Evolutionary conservation across 2,888 invertebrate genomes (phyloP).

Genomic region (Lysandra bellargus): DNA sequence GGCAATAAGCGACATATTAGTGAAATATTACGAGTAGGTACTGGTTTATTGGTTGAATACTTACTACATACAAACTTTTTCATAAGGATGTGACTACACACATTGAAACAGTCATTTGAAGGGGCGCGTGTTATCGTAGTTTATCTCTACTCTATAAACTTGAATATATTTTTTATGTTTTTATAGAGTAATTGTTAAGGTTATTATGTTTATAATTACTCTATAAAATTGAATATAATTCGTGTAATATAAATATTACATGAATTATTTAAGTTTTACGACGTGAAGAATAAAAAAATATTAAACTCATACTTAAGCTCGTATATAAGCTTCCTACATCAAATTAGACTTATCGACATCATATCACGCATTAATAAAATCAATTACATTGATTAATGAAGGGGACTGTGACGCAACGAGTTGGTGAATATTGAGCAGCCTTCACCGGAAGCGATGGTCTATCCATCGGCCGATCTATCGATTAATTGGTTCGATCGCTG

Average conservation of each 20-base stretch:
- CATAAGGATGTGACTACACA: too few species aligned
- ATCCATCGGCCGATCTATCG: conserved; percentile 73
- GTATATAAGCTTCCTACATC: not conserved
- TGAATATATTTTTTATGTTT: too few species aligned
- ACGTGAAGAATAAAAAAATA: not conserved
- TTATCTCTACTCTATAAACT: too few species aligned
- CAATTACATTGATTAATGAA: conserved; percentile 65
- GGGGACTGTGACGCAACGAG: conserved; percentile 56
- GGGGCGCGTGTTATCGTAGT: too few species aligned
- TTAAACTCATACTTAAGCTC: not conserved
- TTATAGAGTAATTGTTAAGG: too few species aligned
- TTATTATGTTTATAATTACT: too few species aligned
- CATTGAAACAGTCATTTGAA: too few species aligned
- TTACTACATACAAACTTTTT: too few species aligned
- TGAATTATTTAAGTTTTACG: not conserved
- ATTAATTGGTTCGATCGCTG: conserved; percentile 75
- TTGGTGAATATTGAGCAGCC: conserved; percentile 73
- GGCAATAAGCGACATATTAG: too few species aligned
- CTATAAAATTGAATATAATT: not conserved
- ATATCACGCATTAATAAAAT: conserved; percentile 26
- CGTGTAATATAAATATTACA: not conserved
- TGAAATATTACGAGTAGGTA: too few species aligned
- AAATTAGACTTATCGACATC: not conserved
- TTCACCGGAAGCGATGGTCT: conserved; percentile 76
- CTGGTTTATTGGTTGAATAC: too few species aligned